Base-by-base conservation (phyloP, 2,797 vertebrate genomes). In the Sebastes cheni region DNA sequence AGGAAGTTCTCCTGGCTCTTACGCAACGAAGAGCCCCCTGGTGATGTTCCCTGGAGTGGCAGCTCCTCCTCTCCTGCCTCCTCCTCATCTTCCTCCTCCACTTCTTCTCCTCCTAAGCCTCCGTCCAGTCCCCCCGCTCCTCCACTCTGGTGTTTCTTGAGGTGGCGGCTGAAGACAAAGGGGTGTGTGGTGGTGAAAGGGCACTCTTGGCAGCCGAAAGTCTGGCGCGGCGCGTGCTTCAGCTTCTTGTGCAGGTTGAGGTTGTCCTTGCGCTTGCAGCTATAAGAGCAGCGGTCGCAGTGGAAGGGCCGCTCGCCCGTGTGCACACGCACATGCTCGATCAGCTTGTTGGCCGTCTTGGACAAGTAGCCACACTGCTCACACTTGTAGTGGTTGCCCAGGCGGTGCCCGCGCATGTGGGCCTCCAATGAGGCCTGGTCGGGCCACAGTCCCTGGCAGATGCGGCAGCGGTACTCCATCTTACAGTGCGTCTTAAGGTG, bases 201-300 rank as follows among this genome's bases (percentile, higher is more conserved):
- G 97, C 98, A 99, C 96, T 97, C 97, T 22, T 95, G 95, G 80
- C 98, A 99, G 96, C 97, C 97, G 92, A 98, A 97, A 90, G 97
- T 97, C 96, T 98, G 98, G 93, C 98, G 97, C 60, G 98, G 98
- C 78, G 98, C 97, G 77, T 99, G 99, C 95, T 99, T 99, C 95
- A 99, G 97, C 96, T 97, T 99, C 96, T 98, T 99, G 98, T 99
- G 99, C 97, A 99, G 96, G 95, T 99, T 99, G 94, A 99, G 98
- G 98, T 99, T 99, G 98, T 99, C 99, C 97, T 99, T 99, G 96
- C 99, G 99, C 94, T 99, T 99, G 96, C 99, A 99, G 98, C 99
- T 99, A 92, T 99, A 99, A 94, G 97, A 96, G 96, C 99, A 99
- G 97, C 97, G 98, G 96, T 99, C 99, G 96, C 99, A 99, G 97